A percentile compares a stretch with the other conserved stretches of the same genome.
Evolutionary conservation across 2,888 invertebrate species (phyloP).

Genomic region (Scelioninae gen. 1): DNA sequence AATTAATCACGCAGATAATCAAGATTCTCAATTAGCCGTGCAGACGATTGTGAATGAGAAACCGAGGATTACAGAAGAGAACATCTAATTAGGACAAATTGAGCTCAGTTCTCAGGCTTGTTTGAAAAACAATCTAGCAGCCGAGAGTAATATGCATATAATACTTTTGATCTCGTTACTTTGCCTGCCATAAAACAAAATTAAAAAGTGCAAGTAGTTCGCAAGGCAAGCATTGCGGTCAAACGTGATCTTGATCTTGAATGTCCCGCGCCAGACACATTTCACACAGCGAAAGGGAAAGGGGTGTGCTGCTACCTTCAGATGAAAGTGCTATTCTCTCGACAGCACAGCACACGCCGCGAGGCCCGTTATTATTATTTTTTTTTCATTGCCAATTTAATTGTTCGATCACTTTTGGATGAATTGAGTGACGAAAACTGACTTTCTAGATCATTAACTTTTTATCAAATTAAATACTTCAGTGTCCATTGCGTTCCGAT

Average conservation of each 20-base stretch:
- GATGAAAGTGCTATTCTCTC: slow-evolving; percentile 66
- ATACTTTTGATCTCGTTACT: slow-evolving; percentile 58
- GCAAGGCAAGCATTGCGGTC: slow-evolving; percentile 54
- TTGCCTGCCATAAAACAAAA: slow-evolving; percentile 40
- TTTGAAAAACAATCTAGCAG: slow-evolving; percentile 53
- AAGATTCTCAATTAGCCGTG: slow-evolving; percentile 31
- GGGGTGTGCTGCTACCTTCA: slow-evolving; percentile 48
- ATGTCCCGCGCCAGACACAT: slow-evolving; percentile 53
- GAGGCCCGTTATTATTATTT: slow-evolving; percentile 42
- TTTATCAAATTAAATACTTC: slow-evolving; percentile 7
- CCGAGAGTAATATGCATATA: slow-evolving; percentile 61
- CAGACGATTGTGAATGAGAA: slow-evolving; percentile 20
- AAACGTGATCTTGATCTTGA: slow-evolving; percentile 69
- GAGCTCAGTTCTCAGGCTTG: slow-evolving; percentile 47
- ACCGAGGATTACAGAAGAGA: slow-evolving; percentile 7
- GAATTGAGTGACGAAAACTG: slow-evolving; percentile 52
- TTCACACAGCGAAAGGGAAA: slow-evolving; percentile 69
- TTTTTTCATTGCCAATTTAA: slow-evolving; percentile 49
- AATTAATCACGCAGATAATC: slow-evolving; percentile 13
- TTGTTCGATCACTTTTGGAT: slow-evolving; percentile 37
- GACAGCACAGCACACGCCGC: not conserved
- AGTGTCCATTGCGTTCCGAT: not conserved
- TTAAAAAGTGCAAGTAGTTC: slow-evolving; percentile 67
- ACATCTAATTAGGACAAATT: slow-evolving; percentile 56
- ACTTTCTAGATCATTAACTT: slow-evolving; percentile 53